A percentile compares a stretch with the other conserved stretches of the same genome.
phyloP scores from a whole-genome alignment of 2,113 vertebrate species.

The Pluvianellus socialis region DNA sequence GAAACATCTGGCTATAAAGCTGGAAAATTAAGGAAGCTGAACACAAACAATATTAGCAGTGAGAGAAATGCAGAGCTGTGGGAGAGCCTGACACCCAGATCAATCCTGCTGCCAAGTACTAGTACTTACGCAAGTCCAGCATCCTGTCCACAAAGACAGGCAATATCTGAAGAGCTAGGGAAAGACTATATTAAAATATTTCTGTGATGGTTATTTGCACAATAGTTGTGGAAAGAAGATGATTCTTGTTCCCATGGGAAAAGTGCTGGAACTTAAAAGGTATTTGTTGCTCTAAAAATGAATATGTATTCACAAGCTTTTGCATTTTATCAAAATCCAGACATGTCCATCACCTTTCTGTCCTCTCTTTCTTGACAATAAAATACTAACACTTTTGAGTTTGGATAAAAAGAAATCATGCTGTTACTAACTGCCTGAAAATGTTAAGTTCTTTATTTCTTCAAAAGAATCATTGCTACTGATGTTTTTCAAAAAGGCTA shows the following conservation, averaged over 20 bases:
- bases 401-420: background rate
- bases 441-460: background rate
- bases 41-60: background rate
- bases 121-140: background rate
- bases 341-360: background rate
- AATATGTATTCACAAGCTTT: background rate
- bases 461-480: background rate
- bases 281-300: background rate
- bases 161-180: background rate
- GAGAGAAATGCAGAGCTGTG: background rate
- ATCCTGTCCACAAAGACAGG: background rate
- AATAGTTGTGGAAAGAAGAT: background rate
- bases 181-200: background rate
- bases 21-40: background rate
- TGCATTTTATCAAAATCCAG: background rate
- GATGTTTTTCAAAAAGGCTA: background rate
- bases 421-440: background rate
- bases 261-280: background rate
- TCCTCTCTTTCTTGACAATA: background rate
- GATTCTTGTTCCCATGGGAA: background rate
- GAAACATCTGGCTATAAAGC: constrained; percentile 3
- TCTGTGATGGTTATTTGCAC: background rate
- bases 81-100: background rate
- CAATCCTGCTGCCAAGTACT: background rate
- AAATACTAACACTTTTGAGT: background rate